phyloP scores from a whole-genome alignment of 2,797 vertebrate genomes.

The Sebastes aleutianus region DNA sequence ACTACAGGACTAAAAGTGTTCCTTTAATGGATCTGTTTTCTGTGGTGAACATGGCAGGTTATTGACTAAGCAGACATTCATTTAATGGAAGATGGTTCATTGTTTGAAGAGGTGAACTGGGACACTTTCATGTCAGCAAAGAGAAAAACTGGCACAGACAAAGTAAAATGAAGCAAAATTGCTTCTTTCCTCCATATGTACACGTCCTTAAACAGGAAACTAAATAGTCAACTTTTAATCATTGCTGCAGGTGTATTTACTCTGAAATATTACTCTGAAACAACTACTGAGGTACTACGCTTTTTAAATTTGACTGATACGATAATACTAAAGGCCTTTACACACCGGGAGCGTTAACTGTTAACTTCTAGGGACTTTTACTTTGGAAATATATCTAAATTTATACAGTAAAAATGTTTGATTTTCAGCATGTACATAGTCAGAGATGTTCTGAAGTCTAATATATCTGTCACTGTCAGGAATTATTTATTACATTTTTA shows the following conservation, averaged over 20 bases:
- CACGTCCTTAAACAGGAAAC: neutral
- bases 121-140: neutral
- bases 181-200: neutral
- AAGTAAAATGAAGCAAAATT: neutral
- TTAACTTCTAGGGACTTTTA: too few species aligned
- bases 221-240: neutral
- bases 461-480: too few species aligned
- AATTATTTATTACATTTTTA: too few species aligned
- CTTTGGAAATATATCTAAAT: too few species aligned
- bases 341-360: too few species aligned
- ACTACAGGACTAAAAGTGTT: neutral
- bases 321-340: neutral
- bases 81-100: neutral
- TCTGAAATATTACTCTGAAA: neutral
- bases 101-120: neutral
- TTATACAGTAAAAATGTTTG: too few species aligned
- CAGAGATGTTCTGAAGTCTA: too few species aligned
- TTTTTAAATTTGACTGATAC: neutral
- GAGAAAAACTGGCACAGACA: neutral
- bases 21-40: neutral
- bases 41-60: conserved; percentile 1
- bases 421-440: too few species aligned
- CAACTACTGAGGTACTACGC: neutral
- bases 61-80: conserved; percentile 10
- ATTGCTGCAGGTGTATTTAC: neutral